phyloP scores from a whole-genome alignment of 2,797 vertebrate genomes.

The Lepilemur septentrionalis region DNA sequence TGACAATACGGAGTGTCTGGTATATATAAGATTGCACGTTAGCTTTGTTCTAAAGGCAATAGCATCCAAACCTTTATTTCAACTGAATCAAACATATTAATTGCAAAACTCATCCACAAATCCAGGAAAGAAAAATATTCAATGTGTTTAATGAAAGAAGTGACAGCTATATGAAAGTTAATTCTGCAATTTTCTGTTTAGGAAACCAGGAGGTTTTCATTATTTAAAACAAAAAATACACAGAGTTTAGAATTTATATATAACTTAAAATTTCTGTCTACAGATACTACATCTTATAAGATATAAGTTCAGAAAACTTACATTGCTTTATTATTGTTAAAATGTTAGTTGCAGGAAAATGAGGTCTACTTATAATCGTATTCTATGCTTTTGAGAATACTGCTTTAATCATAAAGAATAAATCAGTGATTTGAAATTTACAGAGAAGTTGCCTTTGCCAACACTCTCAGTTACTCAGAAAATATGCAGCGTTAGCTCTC shows the following conservation, averaged over 20 bases:
- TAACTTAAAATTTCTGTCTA: not conserved
- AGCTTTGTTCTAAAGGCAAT: constrained; percentile 29
- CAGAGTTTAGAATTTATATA: not conserved
- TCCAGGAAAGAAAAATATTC: constrained; percentile 28
- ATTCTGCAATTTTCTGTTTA: not conserved
- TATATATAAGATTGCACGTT: not conserved
- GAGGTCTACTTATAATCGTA: not conserved
- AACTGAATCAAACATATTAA: not conserved
- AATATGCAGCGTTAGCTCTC: not conserved
- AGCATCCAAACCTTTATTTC: not conserved
- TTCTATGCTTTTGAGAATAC: not conserved
- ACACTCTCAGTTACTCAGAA: not conserved
- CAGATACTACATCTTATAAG: not conserved
- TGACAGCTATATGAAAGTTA: not conserved
- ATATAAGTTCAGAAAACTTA: not conserved
- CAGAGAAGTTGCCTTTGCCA: not conserved
- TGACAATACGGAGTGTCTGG: constrained; percentile 26
- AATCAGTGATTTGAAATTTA: not conserved
- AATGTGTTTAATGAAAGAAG: constrained; percentile 19
- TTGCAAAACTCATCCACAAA: constrained; percentile 11
- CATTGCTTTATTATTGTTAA: not conserved
- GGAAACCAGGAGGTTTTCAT: too few species aligned
- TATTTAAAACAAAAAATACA: not conserved
- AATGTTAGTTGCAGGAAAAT: not conserved
- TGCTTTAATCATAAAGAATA: constrained; percentile 35